Evolutionary conservation across 2,797 vertebrate species (phyloP), one percentile per base, ranked within the genome.

Genomic region (Amphiprion clarkii): DNA sequence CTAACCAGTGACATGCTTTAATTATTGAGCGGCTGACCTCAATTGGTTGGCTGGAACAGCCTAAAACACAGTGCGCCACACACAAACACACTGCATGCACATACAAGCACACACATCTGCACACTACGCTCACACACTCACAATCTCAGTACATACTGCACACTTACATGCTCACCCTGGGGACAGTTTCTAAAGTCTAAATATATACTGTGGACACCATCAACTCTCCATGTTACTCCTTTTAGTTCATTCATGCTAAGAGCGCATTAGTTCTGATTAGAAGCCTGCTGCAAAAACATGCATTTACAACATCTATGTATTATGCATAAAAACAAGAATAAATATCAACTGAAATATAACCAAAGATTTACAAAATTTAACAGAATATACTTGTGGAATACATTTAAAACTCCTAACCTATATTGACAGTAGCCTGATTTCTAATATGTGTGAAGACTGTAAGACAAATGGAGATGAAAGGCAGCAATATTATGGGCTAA

Each of bases 1-100:
- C 83, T 89, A 89, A 93, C 92, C 93, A 91, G 89, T 94, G 91
- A 89, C 92, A 91, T 49, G 80, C 87, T 92, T 93, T 87, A 93
- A 94, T 94, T 94, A 95, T 93, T 94, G 90, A 94, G 78, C 74
- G 81, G 65, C 77, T 95, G 94, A 95, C 94, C 94, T 95, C 89
- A 87, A 95, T 93, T 92, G 93, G 89, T 86, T 89, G 82, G 87
- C 87, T 88, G 80, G 85, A 85, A 82, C 74, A 85, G 79, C 76
- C 84, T 85, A 85, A 91, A 91, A 90, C 87, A 85, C 77, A 83
- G 46, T 68, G 67, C 65, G 3, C 16, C 46, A 72, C 64, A 70
- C 76, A 82, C 59, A 82, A 64, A 87, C 48, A 51, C 52, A 42
- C 21, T 56, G 56, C 11, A 11, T 53, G 17, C 53, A 83, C 55